Conservation (phyloP, 2,888 invertebrate species). For the Teleiodes luculella region DNA sequence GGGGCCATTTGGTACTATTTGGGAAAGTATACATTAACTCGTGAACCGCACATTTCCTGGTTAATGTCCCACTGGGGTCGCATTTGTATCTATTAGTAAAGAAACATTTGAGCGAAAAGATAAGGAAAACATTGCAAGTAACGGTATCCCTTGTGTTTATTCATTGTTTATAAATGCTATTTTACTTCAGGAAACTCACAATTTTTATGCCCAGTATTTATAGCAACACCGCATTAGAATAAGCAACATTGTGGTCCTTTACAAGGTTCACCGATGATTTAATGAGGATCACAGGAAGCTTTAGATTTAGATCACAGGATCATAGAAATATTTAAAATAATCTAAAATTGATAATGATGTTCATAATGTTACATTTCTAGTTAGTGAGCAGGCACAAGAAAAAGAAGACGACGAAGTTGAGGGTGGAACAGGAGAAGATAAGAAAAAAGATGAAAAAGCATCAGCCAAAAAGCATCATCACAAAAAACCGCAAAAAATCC, state of each 20-base stretch:
- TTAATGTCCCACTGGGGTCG: background rate
- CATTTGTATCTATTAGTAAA: background rate
- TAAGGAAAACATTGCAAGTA: background rate
- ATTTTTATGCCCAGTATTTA: no score
- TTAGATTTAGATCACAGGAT: no score
- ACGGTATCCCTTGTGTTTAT: background rate
- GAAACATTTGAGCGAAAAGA: background rate
- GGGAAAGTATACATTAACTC: no score
- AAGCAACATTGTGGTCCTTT: no score
- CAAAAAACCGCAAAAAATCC: constrained; percentile 26
- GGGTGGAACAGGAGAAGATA: constrained; percentile 21
- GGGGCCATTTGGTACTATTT: no score
- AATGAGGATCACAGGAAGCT: no score
- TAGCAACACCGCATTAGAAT: no score
- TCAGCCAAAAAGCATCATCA: constrained; percentile 40
- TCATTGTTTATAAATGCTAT: no score
- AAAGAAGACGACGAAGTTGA: constrained; percentile 7
- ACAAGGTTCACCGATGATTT: no score
- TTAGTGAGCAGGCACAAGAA: constrained; percentile 28
- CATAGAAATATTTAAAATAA: no score
- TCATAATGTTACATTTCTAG: constrained; percentile 20
- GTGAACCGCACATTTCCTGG: background rate
- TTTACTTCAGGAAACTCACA: no score
- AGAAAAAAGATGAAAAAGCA: constrained; percentile 38
- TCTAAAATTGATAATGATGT: no score